Base-by-base conservation (phyloP, 2,113 vertebrate species). In the Tonatia bakeri region DNA sequence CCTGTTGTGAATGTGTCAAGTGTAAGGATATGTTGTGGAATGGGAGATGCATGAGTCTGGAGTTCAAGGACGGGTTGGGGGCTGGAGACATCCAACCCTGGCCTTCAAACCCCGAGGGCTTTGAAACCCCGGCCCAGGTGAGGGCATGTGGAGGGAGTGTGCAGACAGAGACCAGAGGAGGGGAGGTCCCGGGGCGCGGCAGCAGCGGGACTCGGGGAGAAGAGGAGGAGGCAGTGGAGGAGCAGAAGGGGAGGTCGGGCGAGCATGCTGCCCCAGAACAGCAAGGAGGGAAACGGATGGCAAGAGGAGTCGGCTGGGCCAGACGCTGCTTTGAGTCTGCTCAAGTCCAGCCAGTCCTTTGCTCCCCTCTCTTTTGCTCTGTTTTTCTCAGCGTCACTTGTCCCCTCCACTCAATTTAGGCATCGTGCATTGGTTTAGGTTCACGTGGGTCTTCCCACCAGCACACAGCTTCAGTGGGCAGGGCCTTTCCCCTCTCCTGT, bases 181-280 rank as follows among this genome's bases (percentile, higher is more conserved):
- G n/a, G 7, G 17, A 61, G 3, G n/a, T 16, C 15, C 22, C 1
- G 2, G 11, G 13, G 33, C 4, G 4, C 5, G n/a, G 22, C 4
- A 75, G 6, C 20, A 8, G 65, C 12, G 4, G 15, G 65, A 19
- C 2, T 52, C 13, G 5, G 31, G 45, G 13, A 33, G 64, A 67
- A 52, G 5, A 47, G 16, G 14, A n/a, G 38, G 65, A 69, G 4
- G 40, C 40, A 43, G 61, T 2, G 24, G 6, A 24, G 7, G 4
- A 64, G 26, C 33, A 1, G 64, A 31, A 19, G 12, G n/a, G 17
- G 11, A 43, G 26, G 7, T 2, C 0, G 0, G 1, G n/a, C 43
- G 7, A 2, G 0, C 4, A 2, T 33, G 33, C 28, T 38, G 7
- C 5, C 13, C 17, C n/a, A 43, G 54, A 85, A 16, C 2, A 3